These are phyloP conservation scores for Drosophila leonis DNA, from an alignment of 2,888 invertebrate genomes.

Conservation along the genomic window DNA sequence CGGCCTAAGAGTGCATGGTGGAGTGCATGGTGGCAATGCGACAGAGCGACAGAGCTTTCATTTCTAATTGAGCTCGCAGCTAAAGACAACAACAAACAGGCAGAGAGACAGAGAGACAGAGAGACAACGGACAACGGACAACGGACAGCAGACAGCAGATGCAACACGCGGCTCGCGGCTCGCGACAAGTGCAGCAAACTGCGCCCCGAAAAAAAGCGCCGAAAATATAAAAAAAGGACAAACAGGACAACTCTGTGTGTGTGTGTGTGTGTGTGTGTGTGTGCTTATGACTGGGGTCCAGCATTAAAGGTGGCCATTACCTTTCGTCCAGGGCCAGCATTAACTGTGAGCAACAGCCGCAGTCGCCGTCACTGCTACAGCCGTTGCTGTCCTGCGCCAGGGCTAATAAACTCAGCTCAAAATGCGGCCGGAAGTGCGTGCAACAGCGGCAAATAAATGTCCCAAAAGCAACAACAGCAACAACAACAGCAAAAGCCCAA, in stretches of 20 bases:
- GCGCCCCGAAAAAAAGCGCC: constrained; percentile 49
- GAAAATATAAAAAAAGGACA: constrained; percentile 53
- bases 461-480: constrained; percentile 65
- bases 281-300: constrained; percentile 37
- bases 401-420: constrained; percentile 76
- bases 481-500: constrained; percentile 31
- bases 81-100: constrained; percentile 6
- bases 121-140: background rate
- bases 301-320: constrained; percentile 27
- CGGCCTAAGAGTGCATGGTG: background rate
- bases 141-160: constrained; percentile 20
- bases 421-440: constrained; percentile 78
- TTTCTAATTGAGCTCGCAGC: constrained; percentile 53
- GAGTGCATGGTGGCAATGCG: background rate
- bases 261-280: constrained; percentile 45
- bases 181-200: constrained; percentile 71
- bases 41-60: constrained; percentile 32
- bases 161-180: constrained; percentile 51
- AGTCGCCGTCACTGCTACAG: constrained; percentile 10
- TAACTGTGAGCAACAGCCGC: constrained; percentile 23
- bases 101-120: background rate
- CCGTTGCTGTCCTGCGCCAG: constrained; percentile 43
- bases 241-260: constrained; percentile 32
- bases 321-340: constrained; percentile 45
- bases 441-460: constrained; percentile 63